Percentiles rank a stretch among this genome's conserved stretches.
Conservation (phyloP, 37 sponge, comb jelly and placozoan species). For the Mnemiopsis leidyi region DNA sequence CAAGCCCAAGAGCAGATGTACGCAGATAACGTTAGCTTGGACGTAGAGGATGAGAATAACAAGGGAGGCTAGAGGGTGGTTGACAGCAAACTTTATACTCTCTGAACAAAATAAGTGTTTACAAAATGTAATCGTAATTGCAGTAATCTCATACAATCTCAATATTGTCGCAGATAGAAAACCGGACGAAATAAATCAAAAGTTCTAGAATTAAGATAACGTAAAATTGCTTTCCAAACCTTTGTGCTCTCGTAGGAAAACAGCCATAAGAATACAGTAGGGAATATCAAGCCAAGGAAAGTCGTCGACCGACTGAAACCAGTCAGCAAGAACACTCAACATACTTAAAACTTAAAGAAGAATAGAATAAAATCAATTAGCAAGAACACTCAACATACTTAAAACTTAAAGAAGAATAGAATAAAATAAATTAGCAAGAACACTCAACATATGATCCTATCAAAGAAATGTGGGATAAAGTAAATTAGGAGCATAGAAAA, state of each 20-base stretch:
- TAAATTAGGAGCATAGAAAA: too few relatives aligned
- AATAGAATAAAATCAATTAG: not conserved
- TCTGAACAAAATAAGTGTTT: too few relatives aligned
- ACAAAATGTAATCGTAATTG: too few relatives aligned
- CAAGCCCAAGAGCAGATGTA: not conserved
- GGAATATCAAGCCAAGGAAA: slow-evolving; percentile 55
- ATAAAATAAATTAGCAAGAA: not conserved
- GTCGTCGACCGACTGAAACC: not conserved
- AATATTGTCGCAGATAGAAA: not conserved
- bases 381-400: not conserved
- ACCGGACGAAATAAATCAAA: not conserved
- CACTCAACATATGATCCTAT: not conserved
- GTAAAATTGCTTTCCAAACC: not conserved
- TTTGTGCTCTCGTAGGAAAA: slow-evolving; percentile 54
- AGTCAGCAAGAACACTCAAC: not conserved
- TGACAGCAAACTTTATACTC: slow-evolving; percentile 36
- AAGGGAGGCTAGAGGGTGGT: slow-evolving; percentile 27
- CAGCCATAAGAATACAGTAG: slow-evolving; percentile 58
- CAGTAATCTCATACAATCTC: too few relatives aligned
- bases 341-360: too few relatives aligned
- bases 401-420: too few relatives aligned
- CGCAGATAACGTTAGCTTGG: slow-evolving; percentile 47
- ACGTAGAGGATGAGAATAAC: slow-evolving; percentile 46
- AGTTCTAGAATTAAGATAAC: not conserved
- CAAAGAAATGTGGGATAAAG: too few relatives aligned